Evolutionary conservation across 2,797 vertebrate species (phyloP).

Genomic region (Chaunax sp.): DNA sequence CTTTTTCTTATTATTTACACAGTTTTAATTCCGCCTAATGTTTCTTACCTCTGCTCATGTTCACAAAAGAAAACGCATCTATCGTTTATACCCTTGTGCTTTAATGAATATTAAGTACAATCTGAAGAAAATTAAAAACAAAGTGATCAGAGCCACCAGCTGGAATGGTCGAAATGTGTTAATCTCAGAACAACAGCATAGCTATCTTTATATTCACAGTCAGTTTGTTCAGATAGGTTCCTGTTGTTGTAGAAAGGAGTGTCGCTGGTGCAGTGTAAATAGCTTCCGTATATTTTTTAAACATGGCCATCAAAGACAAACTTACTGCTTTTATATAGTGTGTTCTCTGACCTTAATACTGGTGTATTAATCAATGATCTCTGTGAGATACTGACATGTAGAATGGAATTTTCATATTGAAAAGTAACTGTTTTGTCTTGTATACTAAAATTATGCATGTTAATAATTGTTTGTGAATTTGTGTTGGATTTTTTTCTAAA

Average conservation of each 20-base stretch:
- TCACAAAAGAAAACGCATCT: conserved; percentile 37
- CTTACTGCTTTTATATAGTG: conserved; percentile 80
- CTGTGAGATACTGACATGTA: conserved; percentile 92
- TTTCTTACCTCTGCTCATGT: conserved; percentile 52
- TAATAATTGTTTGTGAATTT: conserved; percentile 86
- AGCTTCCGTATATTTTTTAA: conserved; percentile 84
- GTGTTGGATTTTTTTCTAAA: conserved; percentile 88
- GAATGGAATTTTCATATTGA: conserved; percentile 96
- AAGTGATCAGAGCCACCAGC: conserved; percentile 19
- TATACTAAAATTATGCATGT: conserved; percentile 90
- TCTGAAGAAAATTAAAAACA: conserved; percentile 33
- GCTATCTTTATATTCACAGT: conserved; percentile 53
- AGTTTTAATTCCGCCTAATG: conserved; percentile 47
- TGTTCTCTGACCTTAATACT: conserved; percentile 86
- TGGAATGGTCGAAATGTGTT: conserved; percentile 29
- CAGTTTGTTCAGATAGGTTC: conserved; percentile 48
- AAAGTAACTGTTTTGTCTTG: conserved; percentile 91
- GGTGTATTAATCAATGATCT: conserved; percentile 91
- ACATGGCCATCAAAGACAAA: conserved; percentile 76
- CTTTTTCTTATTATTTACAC: conserved; percentile 46
- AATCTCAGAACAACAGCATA: conserved; percentile 43
- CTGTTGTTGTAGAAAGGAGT: conserved; percentile 55
- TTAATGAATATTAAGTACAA: conserved; percentile 57
- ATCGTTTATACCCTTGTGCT: conserved; percentile 51
- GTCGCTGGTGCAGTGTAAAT: conserved; percentile 77